Evolutionary conservation across 2,888 invertebrate species (phyloP).

Genomic region (Ormyrus pomaceus): DNA sequence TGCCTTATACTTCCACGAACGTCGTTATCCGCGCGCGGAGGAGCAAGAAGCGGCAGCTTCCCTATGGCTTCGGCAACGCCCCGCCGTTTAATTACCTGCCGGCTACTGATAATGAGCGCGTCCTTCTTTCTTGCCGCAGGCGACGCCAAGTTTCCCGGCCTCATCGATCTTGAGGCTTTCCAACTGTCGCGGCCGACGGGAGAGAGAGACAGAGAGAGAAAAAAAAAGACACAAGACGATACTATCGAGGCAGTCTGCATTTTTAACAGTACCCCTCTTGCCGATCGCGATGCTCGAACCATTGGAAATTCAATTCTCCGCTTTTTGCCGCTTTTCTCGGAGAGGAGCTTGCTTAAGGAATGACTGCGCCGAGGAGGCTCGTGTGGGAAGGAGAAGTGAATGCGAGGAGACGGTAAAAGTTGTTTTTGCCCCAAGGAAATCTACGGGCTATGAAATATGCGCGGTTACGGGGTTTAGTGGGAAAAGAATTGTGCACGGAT

Average conservation of each 20-base stretch:
- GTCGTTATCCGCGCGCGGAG: constrained; percentile 66
- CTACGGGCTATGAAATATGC: too few relatives aligned
- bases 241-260: constrained; percentile 19
- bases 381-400: too few relatives aligned
- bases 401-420: too few relatives aligned
- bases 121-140: constrained; percentile 43
- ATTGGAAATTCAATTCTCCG: constrained; percentile 14
- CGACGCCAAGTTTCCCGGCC: constrained; percentile 1
- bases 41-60: constrained; percentile 61
- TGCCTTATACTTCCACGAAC: constrained; percentile 58
- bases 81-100: constrained; percentile 66
- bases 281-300: background rate
- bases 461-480: too few relatives aligned
- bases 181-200: constrained; percentile 19
- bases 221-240: background rate
- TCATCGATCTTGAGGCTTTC: constrained; percentile 42
- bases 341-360: too few relatives aligned
- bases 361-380: too few relatives aligned
- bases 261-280: background rate
- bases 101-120: constrained; percentile 62
- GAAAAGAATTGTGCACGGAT: too few relatives aligned
- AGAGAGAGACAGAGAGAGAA: too few relatives aligned
- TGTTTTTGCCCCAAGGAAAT: too few relatives aligned
- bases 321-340: background rate
- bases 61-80: constrained; percentile 63